A percentile compares a stretch with the other conserved stretches of the same genome.
Conservation (phyloP, 2,113 vertebrate species). For the Pterocles orientalis region DNA sequence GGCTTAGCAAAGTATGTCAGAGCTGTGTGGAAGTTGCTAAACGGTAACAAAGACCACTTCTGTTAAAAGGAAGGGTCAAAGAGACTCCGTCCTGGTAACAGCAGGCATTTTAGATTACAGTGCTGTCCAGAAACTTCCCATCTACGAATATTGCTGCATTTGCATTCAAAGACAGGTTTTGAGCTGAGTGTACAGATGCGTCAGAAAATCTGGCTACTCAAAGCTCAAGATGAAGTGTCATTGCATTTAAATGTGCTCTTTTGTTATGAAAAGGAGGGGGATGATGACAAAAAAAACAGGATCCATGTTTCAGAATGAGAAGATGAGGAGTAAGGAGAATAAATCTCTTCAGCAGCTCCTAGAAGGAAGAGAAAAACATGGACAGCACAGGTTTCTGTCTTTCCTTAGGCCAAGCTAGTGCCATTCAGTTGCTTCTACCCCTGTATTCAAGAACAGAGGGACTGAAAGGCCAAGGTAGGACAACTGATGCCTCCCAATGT, state of each 20-base stretch:
- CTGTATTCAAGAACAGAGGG: neutral
- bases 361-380: neutral
- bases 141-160: neutral
- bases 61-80: neutral
- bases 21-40: neutral
- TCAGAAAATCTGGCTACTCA: neutral
- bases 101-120: neutral
- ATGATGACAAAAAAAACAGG: fast-evolving
- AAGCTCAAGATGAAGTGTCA: neutral
- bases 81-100: neutral
- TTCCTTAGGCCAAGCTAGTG: neutral
- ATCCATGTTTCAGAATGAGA: neutral
- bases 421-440: neutral
- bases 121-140: neutral
- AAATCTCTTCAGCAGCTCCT: neutral
- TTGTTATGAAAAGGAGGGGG: neutral
- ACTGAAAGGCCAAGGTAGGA: neutral
- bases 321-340: neutral
- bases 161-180: neutral
- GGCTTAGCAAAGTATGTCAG: neutral
- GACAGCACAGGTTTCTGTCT: neutral
- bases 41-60: neutral
- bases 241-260: neutral
- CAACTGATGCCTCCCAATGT: neutral
- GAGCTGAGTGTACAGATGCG: neutral